Percentiles rank a stretch among this genome's conserved stretches.
Evolutionary conservation across 2,888 invertebrate genomes (phyloP).

Genomic region (Mechanitis messenoides): DNA sequence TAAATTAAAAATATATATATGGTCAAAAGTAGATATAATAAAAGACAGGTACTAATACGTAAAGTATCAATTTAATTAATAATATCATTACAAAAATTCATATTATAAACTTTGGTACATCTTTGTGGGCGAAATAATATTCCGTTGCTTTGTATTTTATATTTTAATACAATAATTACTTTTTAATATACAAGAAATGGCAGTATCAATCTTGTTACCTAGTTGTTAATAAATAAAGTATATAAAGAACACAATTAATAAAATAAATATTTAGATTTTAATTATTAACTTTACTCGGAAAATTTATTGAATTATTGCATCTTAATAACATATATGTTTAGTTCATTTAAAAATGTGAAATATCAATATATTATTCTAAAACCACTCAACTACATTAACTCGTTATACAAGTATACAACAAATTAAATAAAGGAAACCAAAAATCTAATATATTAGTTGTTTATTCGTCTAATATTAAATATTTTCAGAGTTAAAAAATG

Average conservation of each 20-base stretch:
- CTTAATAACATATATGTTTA: constrained; percentile 1
- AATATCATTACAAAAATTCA: constrained; percentile 49
- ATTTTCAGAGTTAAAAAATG: too few species aligned
- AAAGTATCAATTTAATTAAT: constrained; percentile 63
- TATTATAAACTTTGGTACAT: constrained; percentile 47
- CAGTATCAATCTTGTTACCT: constrained; percentile 2
- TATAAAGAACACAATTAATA: neutral
- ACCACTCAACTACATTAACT: constrained; percentile 12
- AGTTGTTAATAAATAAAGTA: constrained; percentile 1
- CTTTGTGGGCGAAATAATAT: constrained; percentile 20
- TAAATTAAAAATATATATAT: too few species aligned
- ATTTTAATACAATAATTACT: neutral
- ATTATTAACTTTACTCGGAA: neutral
- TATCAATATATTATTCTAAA: constrained; percentile 11
- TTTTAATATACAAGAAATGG: constrained; percentile 1
- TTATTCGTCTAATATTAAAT: too few species aligned
- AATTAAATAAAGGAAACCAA: neutral
- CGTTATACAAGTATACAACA: constrained; percentile 15
- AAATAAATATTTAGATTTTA: neutral
- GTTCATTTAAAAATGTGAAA: constrained; percentile 14
- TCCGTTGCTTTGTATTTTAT: constrained; percentile 9
- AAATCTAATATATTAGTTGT: neutral
- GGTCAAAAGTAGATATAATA: neutral
- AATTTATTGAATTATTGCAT: neutral
- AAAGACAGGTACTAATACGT: constrained; percentile 37